Percentiles rank a stretch among this genome's conserved stretches.
phyloP scores from a whole-genome alignment of 2,888 invertebrate species.

The Xylocampa areola region DNA sequence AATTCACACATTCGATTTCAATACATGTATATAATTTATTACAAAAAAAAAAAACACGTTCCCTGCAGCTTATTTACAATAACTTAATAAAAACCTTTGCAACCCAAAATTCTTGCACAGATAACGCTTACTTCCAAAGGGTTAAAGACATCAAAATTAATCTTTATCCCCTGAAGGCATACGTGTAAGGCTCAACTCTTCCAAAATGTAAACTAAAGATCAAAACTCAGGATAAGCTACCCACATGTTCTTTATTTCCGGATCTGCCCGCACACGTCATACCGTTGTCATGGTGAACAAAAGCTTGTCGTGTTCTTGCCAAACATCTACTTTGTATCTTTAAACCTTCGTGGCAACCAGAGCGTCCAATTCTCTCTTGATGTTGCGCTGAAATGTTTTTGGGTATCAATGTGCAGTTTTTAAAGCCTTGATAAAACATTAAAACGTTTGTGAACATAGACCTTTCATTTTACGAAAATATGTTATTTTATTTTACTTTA shows the following conservation, averaged over 20 bases:
- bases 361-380: slow-evolving; percentile 45
- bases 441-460: too few species aligned
- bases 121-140: slow-evolving; percentile 17
- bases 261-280: slow-evolving; percentile 50
- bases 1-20: too few species aligned
- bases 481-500: too few species aligned
- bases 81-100: not conserved
- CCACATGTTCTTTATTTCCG: slow-evolving; percentile 57
- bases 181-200: slow-evolving; percentile 33
- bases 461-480: too few species aligned
- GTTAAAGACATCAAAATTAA: slow-evolving; percentile 29
- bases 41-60: too few species aligned
- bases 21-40: too few species aligned
- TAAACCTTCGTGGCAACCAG: slow-evolving; percentile 41
- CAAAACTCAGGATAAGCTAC: slow-evolving; percentile 48
- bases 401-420: not conserved
- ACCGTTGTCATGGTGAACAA: slow-evolving; percentile 58
- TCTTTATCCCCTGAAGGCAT: slow-evolving; percentile 22
- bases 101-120: not conserved
- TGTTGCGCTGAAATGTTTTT: slow-evolving; percentile 14
- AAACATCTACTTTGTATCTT: slow-evolving; percentile 57
- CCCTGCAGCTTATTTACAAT: not conserved
- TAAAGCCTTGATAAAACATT: too few species aligned
- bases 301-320: slow-evolving; percentile 54
- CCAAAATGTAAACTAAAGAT: slow-evolving; percentile 49